A percentile compares a stretch with the other conserved stretches of the same genome.
Conservation (phyloP, 2,797 vertebrate species). For the Trachops cirrhosus region DNA sequence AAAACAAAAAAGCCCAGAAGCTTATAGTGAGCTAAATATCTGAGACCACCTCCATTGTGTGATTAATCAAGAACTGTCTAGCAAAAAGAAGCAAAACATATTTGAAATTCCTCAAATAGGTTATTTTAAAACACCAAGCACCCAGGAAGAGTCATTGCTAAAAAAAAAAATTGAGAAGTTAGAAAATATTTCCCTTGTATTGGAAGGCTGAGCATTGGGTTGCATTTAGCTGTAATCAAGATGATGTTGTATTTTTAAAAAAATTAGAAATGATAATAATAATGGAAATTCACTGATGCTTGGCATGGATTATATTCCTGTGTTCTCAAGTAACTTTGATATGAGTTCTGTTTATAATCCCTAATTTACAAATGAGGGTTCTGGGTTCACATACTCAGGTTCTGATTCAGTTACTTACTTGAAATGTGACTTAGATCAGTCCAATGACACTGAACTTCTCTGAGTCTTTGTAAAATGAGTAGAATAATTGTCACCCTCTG, state of each 20-base stretch:
- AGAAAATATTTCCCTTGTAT: not conserved
- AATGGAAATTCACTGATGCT: not conserved
- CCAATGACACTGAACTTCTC: not conserved
- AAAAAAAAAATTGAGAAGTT: not conserved
- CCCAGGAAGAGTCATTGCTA: not conserved
- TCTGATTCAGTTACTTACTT: not conserved
- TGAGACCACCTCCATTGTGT: not conserved
- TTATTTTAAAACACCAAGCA: not conserved
- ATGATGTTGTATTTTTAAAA: not conserved
- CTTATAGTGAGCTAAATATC: not conserved
- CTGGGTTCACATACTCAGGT: not conserved
- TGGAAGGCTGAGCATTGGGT: not conserved
- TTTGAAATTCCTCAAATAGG: not conserved
- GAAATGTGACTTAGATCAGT: not conserved
- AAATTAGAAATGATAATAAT: not conserved
- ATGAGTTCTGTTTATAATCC: not conserved
- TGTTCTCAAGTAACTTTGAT: not conserved
- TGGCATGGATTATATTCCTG: not conserved
- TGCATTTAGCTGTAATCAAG: not conserved
- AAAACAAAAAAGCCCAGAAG: not conserved
- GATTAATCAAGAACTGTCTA: not conserved
- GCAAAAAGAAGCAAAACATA: not conserved
- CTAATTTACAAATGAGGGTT: not conserved
- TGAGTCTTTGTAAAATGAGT: not conserved
- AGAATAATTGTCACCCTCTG: not conserved